phyloP scores from a whole-genome alignment of 35 echinoderm and acorn worm genomes.

The Apostichopus japonicus region DNA sequence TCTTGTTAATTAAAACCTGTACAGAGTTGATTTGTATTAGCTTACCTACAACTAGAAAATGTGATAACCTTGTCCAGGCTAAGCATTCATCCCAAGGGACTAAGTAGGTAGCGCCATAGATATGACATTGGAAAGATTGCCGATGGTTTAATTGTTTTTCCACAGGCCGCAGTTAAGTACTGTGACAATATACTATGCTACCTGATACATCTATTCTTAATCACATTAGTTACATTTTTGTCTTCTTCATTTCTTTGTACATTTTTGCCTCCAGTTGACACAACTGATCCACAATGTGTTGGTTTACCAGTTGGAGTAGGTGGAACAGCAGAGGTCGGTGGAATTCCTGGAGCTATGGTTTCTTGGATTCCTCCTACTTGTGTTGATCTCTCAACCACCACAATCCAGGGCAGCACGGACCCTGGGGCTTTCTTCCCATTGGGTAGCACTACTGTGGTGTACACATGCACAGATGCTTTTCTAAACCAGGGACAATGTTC shows the following conservation, averaged over 20 bases:
- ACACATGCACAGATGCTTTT: conserved; percentile 60
- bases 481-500: conserved; percentile 44
- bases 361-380: conserved; percentile 62
- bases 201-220: too few relatives aligned
- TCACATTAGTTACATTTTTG: too few relatives aligned
- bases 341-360: conserved; percentile 41
- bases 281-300: conserved; percentile 26
- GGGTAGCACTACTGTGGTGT: conserved; percentile 55
- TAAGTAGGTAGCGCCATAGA: too few relatives aligned
- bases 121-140: too few relatives aligned
- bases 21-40: too few relatives aligned
- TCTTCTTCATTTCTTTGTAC: background rate
- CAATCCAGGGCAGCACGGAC: background rate
- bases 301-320: conserved; percentile 13
- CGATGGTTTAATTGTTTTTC: too few relatives aligned
- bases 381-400: conserved; percentile 47
- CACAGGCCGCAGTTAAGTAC: too few relatives aligned
- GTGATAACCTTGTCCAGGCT: too few relatives aligned
- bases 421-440: conserved; percentile 60
- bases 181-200: too few relatives aligned
- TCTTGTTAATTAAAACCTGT: too few relatives aligned
- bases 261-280: conserved; percentile 11
- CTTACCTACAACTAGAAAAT: too few relatives aligned
- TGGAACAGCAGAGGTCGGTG: conserved; percentile 30
- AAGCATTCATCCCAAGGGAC: too few relatives aligned